phyloP scores from a whole-genome alignment of 2,797 vertebrate species.

The Hydrophis major region DNA sequence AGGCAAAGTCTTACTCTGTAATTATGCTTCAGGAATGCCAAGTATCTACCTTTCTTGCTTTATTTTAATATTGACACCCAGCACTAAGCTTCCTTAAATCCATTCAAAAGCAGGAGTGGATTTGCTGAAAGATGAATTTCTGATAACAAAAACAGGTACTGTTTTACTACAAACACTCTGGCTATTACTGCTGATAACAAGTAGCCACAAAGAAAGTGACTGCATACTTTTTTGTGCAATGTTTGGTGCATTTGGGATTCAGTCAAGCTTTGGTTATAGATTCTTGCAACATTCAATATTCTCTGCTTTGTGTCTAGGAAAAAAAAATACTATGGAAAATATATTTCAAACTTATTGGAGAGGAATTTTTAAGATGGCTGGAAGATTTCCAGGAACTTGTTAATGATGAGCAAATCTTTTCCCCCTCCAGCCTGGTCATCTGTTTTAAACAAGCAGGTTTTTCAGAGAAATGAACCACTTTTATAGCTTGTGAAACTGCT shows the following conservation, averaged over 20 bases:
- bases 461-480: not conserved
- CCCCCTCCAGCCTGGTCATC: not conserved
- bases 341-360: not conserved
- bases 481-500: not conserved
- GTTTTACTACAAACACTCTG: not conserved
- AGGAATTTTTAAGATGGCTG: not conserved
- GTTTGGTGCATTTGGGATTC: not conserved
- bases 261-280: not conserved
- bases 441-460: not conserved
- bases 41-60: constrained; percentile 12
- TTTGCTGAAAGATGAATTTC: constrained; percentile 19
- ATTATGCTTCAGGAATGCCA: constrained; percentile 26
- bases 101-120: not conserved
- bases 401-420: not conserved
- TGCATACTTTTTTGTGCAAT: not conserved
- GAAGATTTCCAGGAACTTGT: not conserved
- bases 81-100: constrained; percentile 4
- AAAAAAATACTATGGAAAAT: constrained; percentile 34
- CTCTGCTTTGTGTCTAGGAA: constrained; percentile 31
- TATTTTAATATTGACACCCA: not conserved
- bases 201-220: constrained; percentile 30
- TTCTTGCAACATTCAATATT: constrained; percentile 22
- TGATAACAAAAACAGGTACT: not conserved
- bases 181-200: not conserved
- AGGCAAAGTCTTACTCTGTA: constrained; percentile 26